A percentile compares a stretch with the other conserved stretches of the same genome.
phyloP scores from a whole-genome alignment of 2,888 invertebrate species.

The Caenorhabditis sinica region DNA sequence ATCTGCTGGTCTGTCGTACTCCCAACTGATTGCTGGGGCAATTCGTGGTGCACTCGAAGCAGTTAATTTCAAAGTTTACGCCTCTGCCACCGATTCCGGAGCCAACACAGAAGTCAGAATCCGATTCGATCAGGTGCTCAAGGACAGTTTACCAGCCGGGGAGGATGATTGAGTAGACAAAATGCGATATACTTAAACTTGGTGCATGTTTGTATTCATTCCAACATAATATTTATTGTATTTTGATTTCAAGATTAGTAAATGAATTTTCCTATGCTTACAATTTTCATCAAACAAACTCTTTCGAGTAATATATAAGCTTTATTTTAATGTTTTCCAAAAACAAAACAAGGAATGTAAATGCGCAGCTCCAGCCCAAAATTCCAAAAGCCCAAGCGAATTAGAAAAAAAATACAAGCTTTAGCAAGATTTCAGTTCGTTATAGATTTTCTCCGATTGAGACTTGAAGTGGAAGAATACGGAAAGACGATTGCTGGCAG shows the following conservation, averaged over 20 bases:
- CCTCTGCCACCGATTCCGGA: constrained; percentile 73
- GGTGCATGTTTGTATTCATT: constrained; percentile 28
- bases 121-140: constrained; percentile 94
- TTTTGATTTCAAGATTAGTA: background rate
- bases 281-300: too few species aligned
- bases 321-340: too few species aligned
- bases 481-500: constrained; percentile 43
- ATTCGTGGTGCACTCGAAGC: constrained; percentile 96
- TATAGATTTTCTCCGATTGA: constrained; percentile 38
- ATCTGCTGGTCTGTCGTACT: constrained; percentile 85
- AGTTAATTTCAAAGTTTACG: constrained; percentile 87
- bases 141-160: constrained; percentile 98
- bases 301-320: too few species aligned
- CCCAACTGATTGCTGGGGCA: constrained; percentile 90
- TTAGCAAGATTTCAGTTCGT: constrained; percentile 10
- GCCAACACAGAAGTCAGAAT: constrained; percentile 92
- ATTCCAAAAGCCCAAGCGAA: background rate
- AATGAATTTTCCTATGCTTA: too few species aligned
- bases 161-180: constrained; percentile 88
- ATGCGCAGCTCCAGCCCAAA: too few species aligned
- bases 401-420: background rate
- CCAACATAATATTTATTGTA: constrained; percentile 39
- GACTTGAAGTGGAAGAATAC: constrained; percentile 43
- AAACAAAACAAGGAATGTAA: too few species aligned
- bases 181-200: constrained; percentile 28